Evolutionary conservation across 2,113 vertebrate species (phyloP).

Genomic region (Lophius piscatorius): DNA sequence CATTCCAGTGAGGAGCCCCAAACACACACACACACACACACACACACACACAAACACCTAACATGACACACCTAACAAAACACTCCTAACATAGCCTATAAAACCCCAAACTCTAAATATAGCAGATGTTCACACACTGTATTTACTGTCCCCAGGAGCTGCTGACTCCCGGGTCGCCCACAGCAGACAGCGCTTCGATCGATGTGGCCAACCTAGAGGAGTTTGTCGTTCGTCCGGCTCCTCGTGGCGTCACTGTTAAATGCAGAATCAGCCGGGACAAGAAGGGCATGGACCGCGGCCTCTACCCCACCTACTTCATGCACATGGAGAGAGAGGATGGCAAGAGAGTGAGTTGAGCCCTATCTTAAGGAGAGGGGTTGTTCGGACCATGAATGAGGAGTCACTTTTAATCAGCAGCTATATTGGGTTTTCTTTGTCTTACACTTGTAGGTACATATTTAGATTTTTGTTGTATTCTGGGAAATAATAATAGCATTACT

Average conservation of each 20-base stretch:
- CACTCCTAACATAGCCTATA: not conserved
- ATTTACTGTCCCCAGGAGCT: constrained; percentile 74
- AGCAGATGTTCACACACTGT: not conserved
- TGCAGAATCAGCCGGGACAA: constrained; percentile 94
- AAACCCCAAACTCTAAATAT: not conserved
- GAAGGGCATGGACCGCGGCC: constrained; percentile 94
- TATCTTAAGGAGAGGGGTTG: no score
- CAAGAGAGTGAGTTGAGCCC: constrained; percentile 88
- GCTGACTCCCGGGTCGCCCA: constrained; percentile 76
- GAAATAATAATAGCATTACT: no score
- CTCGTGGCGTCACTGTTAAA: constrained; percentile 86
- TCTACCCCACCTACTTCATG: constrained; percentile 98
- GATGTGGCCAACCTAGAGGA: constrained; percentile 90
- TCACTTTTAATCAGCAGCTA: no score
- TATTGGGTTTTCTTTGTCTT: no score
- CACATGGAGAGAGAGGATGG: constrained; percentile 94
- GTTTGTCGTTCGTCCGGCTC: constrained; percentile 89
- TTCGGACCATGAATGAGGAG: no score
- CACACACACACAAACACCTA: no score
- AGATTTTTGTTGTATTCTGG: no score
- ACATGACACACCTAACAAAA: not conserved
- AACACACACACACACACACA: no score
- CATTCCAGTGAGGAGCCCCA: constrained; percentile 75
- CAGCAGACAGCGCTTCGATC: constrained; percentile 76
- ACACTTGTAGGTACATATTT: no score